These are phyloP conservation scores for Diplosoma virens DNA, from an alignment of 23 tunicate species.

Conservation along the genomic window DNA sequence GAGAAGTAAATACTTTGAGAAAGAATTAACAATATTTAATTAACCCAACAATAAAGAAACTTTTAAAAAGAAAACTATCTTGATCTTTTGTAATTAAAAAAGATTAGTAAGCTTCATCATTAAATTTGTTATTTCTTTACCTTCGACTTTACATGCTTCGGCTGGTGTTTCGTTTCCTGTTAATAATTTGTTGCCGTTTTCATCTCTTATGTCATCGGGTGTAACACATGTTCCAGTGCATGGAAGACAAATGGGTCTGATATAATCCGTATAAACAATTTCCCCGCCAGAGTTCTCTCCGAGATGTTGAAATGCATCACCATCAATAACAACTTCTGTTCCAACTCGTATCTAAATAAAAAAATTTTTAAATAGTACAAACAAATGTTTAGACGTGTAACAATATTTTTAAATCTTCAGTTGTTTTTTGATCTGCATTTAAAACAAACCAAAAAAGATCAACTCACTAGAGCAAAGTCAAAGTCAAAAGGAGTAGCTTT, in stretches of 20 bases:
- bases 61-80: too few relatives aligned
- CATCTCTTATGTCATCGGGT: neutral
- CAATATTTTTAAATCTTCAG: too few relatives aligned
- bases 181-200: neutral
- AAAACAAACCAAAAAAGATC: neutral
- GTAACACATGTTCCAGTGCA: slow-evolving; percentile 1
- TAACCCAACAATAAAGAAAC: too few relatives aligned
- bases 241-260: too few relatives aligned
- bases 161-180: neutral
- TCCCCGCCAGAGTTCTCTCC: neutral
- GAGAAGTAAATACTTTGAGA: too few relatives aligned
- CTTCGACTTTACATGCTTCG: slow-evolving; percentile 1
- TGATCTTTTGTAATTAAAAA: too few relatives aligned
- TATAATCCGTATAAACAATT: too few relatives aligned
- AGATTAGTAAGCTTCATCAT: too few relatives aligned
- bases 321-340: neutral
- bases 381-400: too few relatives aligned
- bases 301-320: neutral
- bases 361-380: neutral
- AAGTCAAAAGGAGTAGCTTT: neutral
- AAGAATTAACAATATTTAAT: too few relatives aligned
- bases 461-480: slow-evolving; percentile 18
- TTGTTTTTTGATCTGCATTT: neutral
- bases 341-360: neutral
- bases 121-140: too few relatives aligned